Evolutionary conservation across 2,797 vertebrate genomes (phyloP), one percentile per base, ranked within the genome.

Genomic region (Hypotaenidia okinawae): DNA sequence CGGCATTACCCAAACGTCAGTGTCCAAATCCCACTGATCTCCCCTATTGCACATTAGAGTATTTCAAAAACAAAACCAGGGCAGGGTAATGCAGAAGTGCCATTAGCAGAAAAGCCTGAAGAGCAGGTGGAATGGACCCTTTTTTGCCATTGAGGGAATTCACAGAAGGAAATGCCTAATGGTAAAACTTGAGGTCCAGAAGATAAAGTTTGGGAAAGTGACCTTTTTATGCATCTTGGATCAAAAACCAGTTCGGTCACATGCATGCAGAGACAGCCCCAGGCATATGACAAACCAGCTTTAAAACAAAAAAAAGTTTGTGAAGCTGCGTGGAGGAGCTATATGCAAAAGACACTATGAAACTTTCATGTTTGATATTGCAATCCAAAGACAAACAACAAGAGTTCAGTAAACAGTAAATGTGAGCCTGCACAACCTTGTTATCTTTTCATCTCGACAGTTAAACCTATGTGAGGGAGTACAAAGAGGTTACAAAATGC

Each of bases 371-470:
- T 47, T 51, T 84, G 75, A 77, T 89, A 87, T 4, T 74, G 19
- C 54, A 91, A 83, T 62, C 72, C 41, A 84, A 83, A 90, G 74
- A 79, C 0, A 52, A 94, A 70, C 14, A 94, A 68, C 12, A 80
- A 86, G 62, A 84, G 87, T 73, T 93, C 89, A 92, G 85, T 39
- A 80, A 91, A 59, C 72, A 74, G 54, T 30, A 87, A 69, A 84
- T 41, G 70, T 15, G 57, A 92, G 37, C 69, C 91, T 73, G 52
- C 39, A 83, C 22, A 90, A 73, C 57, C 74, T 93, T 75, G 75
- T 84, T 94, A 94, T 92, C 77, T 85, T 88, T 45, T 67, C 59
- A 95, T 93, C 89, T 94, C 13, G 3, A 70, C 69, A 82, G 47
- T 75, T 91, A 93, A 86, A 90, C 74, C 55, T 61, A 35, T 10